Conservation (phyloP, 2,113 vertebrate genomes). For the Rhynchomys soricoides region DNA sequence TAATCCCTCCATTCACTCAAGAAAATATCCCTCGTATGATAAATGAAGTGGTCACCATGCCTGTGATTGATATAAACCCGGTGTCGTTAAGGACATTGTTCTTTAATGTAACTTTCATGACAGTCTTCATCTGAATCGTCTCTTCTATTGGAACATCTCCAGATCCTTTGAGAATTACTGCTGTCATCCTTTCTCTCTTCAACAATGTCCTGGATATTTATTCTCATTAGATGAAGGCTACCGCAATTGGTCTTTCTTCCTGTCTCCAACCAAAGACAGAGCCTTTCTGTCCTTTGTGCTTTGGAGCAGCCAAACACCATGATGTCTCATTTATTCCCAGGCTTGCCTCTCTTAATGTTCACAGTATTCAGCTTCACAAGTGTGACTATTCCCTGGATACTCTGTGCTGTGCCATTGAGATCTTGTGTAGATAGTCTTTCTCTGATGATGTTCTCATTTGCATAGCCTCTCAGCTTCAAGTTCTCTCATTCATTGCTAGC, state of each 20-base stretch:
- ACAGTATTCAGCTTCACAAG: background rate
- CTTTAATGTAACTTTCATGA: constrained; percentile 38
- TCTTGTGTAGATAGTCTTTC: background rate
- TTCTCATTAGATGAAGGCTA: background rate
- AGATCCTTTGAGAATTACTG: constrained; percentile 17
- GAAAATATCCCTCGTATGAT: background rate
- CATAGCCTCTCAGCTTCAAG: background rate
- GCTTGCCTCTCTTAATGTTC: background rate
- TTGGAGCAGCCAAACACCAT: background rate
- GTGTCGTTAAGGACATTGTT: constrained; percentile 6
- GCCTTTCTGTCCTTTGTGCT: background rate
- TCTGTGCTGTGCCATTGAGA: background rate
- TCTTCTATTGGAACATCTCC: background rate
- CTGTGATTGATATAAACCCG: constrained; percentile 19
- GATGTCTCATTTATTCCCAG: background rate
- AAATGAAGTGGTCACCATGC: background rate
- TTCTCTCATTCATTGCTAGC: background rate
- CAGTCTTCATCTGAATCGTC: background rate
- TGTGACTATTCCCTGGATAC: background rate
- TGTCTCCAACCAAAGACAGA: background rate
- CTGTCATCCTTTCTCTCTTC: background rate
- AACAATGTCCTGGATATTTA: background rate
- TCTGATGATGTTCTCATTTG: background rate
- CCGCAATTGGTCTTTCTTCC: background rate
- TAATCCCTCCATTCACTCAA: constrained; percentile 13